Conservation (phyloP, 1,140 invertebrate species). For the Thaumetopoea pityocampa region DNA sequence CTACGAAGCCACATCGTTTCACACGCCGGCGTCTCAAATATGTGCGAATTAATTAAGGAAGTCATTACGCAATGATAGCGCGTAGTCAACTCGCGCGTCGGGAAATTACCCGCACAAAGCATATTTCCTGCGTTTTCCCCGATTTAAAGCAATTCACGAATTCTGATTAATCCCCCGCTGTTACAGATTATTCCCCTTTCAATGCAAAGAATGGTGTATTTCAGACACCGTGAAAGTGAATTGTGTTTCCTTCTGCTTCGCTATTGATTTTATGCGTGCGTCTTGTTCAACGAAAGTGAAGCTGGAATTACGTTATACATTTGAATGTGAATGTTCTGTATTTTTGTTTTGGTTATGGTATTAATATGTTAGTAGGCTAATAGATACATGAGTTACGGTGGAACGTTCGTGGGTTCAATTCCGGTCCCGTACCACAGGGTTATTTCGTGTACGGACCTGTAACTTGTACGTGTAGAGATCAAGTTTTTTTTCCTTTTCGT, state of each 20-base stretch:
- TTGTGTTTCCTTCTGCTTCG: slow-evolving; percentile 64
- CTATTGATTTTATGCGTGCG: slow-evolving; percentile 50
- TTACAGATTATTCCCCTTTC: slow-evolving; percentile 72
- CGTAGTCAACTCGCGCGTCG: slow-evolving; percentile 63
- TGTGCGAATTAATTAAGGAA: slow-evolving; percentile 74
- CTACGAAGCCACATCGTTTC: neutral
- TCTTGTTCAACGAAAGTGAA: slow-evolving; percentile 16
- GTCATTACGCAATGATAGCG: slow-evolving; percentile 70
- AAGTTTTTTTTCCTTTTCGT: too few relatives aligned
- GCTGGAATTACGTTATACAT: slow-evolving; percentile 12
- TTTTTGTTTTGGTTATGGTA: neutral
- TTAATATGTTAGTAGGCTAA: too few relatives aligned
- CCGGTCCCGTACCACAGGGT: too few relatives aligned
- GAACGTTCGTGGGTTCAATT: too few relatives aligned
- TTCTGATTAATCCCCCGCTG: slow-evolving; percentile 72
- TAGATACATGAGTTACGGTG: too few relatives aligned
- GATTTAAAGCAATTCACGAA: slow-evolving; percentile 73
- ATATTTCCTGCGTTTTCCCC: slow-evolving; percentile 72
- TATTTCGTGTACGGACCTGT: too few relatives aligned
- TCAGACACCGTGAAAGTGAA: slow-evolving; percentile 67
- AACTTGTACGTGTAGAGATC: too few relatives aligned
- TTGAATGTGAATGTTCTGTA: slow-evolving; percentile 7
- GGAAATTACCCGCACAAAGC: slow-evolving; percentile 70
- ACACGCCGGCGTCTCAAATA: slow-evolving; percentile 33
- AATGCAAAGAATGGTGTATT: slow-evolving; percentile 71